Conservation (phyloP, 2,113 vertebrate genomes). For the Sylvilagus bachmani region DNA sequence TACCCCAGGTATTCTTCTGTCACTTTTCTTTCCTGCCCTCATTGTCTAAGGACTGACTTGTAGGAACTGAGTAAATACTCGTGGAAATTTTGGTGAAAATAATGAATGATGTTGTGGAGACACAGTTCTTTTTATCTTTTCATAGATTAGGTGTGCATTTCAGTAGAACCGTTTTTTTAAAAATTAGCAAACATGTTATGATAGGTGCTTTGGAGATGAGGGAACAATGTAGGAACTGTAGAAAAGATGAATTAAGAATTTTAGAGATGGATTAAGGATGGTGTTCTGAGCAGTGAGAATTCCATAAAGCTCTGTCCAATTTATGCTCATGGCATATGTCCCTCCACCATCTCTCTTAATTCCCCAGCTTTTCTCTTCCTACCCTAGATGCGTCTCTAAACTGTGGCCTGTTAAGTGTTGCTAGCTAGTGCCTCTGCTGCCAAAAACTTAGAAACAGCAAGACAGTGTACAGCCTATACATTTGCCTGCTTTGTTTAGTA, state of each 20-base stretch:
- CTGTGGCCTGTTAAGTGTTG: not conserved
- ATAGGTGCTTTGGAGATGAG: not conserved
- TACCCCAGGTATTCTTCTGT: not conserved
- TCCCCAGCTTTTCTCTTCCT: constrained; percentile 23
- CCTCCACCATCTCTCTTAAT: not conserved
- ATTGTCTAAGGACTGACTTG: not conserved
- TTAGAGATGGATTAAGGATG: constrained; percentile 17
- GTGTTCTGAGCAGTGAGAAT: constrained; percentile 9
- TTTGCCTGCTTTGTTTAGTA: constrained; percentile 53
- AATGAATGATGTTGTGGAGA: not conserved
- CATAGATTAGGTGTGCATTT: constrained; percentile 24
- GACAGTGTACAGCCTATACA: not conserved
- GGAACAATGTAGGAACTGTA: not conserved
- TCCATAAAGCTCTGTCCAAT: constrained; percentile 5
- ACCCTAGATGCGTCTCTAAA: not conserved
- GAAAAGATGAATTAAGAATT: constrained; percentile 41
- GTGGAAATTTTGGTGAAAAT: not conserved
- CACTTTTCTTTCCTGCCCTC: constrained; percentile 3
- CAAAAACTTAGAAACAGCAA: constrained; percentile 8
- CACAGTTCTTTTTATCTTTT: constrained; percentile 26
- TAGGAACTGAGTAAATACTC: constrained; percentile 41
- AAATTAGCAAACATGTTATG: not conserved
- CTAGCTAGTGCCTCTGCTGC: constrained; percentile 23
- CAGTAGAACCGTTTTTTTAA: not conserved
- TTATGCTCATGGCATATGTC: not conserved